Evolutionary conservation across 2,113 vertebrate species (phyloP), one percentile per base, ranked within the genome.

Genomic region (Dromas ardeola): DNA sequence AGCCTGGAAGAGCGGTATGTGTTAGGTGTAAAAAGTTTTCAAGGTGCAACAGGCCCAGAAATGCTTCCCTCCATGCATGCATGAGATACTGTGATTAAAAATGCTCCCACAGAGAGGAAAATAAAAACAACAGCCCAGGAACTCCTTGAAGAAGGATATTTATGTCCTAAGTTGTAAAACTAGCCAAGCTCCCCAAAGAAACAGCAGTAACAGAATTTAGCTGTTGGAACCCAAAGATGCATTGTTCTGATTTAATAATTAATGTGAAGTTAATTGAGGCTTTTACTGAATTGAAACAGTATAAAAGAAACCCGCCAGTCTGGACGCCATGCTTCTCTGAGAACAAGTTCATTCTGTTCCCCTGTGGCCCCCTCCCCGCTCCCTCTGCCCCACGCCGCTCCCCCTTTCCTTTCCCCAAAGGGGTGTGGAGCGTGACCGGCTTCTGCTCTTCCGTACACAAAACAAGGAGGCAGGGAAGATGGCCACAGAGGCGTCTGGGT

Each of bases 181-280:
- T 77, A 78, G 73, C 65, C 86, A 71, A 72, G 72, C 61, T 97
- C 89, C 83, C 88, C 80, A 85, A 86, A 95, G 90, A 78, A 92
- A 61, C 65, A 50, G 65, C 88, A 62, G 76, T 78, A 86, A 93
- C 86, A 86, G 81, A 96, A 96, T 95, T 95, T 94, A 91, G 81
- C 96, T 93, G 93, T 80, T 96, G 95, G 95, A 96, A 96, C 96
- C 95, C 89, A 87, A 94, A 96, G 95, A 87, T 2, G 26, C 95
- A 93, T 96, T 96, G 95, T 97, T 97, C 96, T 92, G 93, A 92
- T 97, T 98, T 97, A 98, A 97, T 97, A 97, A 98, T 97, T 97
- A 95, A 98, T 96, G 97, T 79, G 83, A 88, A 96, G 95, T 94
- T 98, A 97, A 97, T 97, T 96, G 96, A 96, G 86, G 96, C 97